phyloP scores from a whole-genome alignment of 2,797 vertebrate species.

The Rhinogobio ventralis region DNA sequence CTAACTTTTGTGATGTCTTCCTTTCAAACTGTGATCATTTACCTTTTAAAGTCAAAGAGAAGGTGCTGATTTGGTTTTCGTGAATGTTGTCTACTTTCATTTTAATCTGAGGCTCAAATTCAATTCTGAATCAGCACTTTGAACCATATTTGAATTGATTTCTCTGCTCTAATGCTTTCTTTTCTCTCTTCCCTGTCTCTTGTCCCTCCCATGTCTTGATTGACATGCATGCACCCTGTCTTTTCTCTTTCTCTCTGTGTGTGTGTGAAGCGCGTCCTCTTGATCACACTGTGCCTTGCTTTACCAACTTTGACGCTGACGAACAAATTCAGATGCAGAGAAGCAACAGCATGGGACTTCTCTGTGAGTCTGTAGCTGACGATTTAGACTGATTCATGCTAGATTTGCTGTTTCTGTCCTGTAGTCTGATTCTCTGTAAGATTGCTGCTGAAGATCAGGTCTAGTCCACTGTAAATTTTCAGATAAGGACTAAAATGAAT shows the following conservation, averaged over 20 bases:
- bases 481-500: not conserved
- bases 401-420: not conserved
- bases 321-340: constrained; percentile 87
- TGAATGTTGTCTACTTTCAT: not conserved
- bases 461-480: not conserved
- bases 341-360: constrained; percentile 95
- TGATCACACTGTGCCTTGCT: constrained; percentile 89
- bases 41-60: not conserved
- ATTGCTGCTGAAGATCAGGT: not conserved
- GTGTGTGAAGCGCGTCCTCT: constrained; percentile 81
- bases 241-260: constrained; percentile 17
- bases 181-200: constrained; percentile 47
- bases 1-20: not conserved
- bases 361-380: constrained; percentile 81
- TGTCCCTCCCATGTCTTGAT: constrained; percentile 14
- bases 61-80: not conserved
- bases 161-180: constrained; percentile 52
- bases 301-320: constrained; percentile 82
- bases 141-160: not conserved
- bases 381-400: constrained; percentile 31
- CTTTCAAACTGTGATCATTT: not conserved
- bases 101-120: not conserved
- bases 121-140: not conserved
- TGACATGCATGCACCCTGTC: constrained; percentile 33
- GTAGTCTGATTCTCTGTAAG: not conserved